Percentiles rank a stretch among this genome's conserved stretches.
These are phyloP conservation scores for Herpailurus yagouaroundi DNA, from an alignment of 2,113 vertebrate genomes.

Conservation along the genomic window DNA sequence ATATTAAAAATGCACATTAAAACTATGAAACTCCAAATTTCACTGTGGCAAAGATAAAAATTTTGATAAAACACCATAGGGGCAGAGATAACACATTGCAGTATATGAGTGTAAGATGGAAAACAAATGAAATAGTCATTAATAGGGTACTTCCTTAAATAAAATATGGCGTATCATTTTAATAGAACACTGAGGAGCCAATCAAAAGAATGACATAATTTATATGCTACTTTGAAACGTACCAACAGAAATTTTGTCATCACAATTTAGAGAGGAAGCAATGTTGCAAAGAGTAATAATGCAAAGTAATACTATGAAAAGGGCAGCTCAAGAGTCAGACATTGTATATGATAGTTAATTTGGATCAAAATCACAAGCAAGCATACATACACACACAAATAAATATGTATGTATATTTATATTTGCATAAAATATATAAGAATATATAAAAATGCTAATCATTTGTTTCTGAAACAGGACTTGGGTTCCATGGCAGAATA, in stretches of 20 bases:
- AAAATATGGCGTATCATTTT: background rate
- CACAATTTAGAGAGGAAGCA: background rate
- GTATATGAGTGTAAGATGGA: background rate
- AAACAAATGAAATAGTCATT: background rate
- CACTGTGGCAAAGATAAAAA: background rate
- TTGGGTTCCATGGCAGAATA: background rate
- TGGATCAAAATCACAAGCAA: background rate
- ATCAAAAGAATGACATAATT: background rate
- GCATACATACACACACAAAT: background rate
- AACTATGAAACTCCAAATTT: background rate
- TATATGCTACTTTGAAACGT: background rate
- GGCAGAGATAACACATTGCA: background rate
- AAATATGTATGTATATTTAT: background rate
- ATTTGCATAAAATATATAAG: background rate
- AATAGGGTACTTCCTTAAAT: background rate
- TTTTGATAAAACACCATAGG: background rate
- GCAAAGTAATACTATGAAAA: background rate
- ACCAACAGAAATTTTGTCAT: background rate
- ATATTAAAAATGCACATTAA: slow-evolving; percentile 1
- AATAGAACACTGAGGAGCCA: background rate
- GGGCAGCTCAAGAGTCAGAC: background rate
- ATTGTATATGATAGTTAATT: background rate
- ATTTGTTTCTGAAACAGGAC: background rate
- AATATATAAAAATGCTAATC: background rate
- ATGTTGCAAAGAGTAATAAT: background rate